Conservation (phyloP, 1,140 invertebrate species). For the Ceratina japonica region DNA sequence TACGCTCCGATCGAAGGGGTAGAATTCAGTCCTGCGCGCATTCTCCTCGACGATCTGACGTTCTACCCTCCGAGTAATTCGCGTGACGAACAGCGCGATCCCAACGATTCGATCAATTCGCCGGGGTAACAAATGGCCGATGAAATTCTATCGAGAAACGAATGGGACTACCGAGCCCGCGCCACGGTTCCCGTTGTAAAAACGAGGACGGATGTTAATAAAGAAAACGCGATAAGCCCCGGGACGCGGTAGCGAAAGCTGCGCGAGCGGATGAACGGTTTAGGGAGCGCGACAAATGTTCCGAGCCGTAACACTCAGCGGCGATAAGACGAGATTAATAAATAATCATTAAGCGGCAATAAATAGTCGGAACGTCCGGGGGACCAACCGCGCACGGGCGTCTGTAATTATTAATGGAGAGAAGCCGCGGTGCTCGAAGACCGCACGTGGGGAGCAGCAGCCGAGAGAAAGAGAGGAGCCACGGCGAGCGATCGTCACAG, state of each 20-base stretch:
- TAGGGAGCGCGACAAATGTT: slow-evolving; percentile 43
- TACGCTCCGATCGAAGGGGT: slow-evolving; percentile 31
- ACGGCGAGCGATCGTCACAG: neutral
- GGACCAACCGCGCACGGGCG: slow-evolving; percentile 47
- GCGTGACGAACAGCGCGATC: too few species aligned
- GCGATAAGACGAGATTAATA: slow-evolving; percentile 67
- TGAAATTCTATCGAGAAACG: too few species aligned
- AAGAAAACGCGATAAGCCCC: neutral
- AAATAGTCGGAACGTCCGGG: slow-evolving; percentile 63
- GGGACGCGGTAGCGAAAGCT: neutral
- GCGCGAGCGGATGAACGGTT: neutral
- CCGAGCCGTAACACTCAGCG: slow-evolving; percentile 48
- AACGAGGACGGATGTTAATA: too few species aligned
- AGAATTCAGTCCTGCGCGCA: slow-evolving; percentile 35
- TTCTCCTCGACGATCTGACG: too few species aligned
- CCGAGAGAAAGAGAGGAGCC: too few species aligned
- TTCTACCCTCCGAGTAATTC: too few species aligned
- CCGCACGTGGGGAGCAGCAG: slow-evolving; percentile 58
- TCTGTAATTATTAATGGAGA: slow-evolving; percentile 69
- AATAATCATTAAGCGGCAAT: slow-evolving; percentile 73
- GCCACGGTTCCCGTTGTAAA: too few species aligned
- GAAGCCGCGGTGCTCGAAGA: slow-evolving; percentile 33
- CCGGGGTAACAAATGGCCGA: too few species aligned
- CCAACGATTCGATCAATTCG: too few species aligned
- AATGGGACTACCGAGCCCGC: too few species aligned